phyloP scores from a whole-genome alignment of 2,888 invertebrate genomes.

The Caenorhabditis zanzibari region DNA sequence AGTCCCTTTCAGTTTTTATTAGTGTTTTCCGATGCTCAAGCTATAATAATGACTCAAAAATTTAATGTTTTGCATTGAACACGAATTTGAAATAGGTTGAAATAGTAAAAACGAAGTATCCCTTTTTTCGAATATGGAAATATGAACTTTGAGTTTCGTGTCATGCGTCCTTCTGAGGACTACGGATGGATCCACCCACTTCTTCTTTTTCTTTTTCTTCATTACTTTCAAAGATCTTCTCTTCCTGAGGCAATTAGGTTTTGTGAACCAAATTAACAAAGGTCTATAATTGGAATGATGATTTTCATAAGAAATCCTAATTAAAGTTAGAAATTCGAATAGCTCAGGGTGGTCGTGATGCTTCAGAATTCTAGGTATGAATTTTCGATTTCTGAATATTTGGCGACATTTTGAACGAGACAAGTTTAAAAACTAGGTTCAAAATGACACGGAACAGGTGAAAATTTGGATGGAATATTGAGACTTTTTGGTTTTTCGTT shows the following conservation, averaged over 20 bases:
- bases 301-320: background rate
- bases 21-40: too few species aligned
- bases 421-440: too few species aligned
- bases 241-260: conserved; percentile 2
- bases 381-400: background rate
- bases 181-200: conserved; percentile 27
- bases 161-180: conserved; percentile 8
- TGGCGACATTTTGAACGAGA: too few species aligned
- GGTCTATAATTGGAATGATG: background rate
- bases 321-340: background rate
- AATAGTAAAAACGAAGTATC: background rate
- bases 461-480: too few species aligned
- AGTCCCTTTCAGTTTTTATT: too few species aligned
- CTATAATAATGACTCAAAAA: too few species aligned
- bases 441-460: too few species aligned
- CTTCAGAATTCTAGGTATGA: background rate
- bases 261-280: background rate
- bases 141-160: conserved; percentile 17
- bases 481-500: too few species aligned
- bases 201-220: background rate
- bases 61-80: background rate
- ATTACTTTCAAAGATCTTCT: conserved; percentile 15
- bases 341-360: background rate
- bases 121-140: conserved; percentile 6
- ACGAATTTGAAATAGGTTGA: background rate